phyloP scores from a whole-genome alignment of 2,888 invertebrate genomes.

The Cryptosula pallasiana region DNA sequence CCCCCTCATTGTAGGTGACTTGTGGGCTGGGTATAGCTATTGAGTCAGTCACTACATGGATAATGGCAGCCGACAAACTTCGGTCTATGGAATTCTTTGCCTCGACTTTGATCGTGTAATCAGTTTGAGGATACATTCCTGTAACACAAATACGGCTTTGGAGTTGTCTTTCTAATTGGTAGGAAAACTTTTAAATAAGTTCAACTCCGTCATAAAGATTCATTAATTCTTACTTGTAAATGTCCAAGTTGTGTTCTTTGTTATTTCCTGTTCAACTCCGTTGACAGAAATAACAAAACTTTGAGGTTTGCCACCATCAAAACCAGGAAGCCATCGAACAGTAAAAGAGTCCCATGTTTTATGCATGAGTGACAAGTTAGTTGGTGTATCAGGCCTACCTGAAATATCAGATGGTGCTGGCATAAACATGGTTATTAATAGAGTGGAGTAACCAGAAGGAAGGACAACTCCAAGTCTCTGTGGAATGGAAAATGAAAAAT shows the following conservation, averaged over 20 bases:
- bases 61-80: background rate
- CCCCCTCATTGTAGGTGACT: background rate
- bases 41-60: background rate
- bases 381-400: constrained; percentile 9
- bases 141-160: too few species aligned
- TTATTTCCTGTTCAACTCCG: background rate
- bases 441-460: too few species aligned
- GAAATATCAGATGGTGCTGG: too few species aligned
- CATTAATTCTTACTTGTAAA: too few species aligned
- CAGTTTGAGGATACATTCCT: constrained; percentile 12
- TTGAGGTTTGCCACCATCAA: constrained; percentile 21
- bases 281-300: background rate
- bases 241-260: background rate
- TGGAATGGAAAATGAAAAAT: too few species aligned
- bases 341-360: constrained; percentile 2
- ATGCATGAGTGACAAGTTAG: background rate
- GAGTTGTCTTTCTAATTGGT: too few species aligned
- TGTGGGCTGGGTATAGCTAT: background rate
- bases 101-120: background rate
- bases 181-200: too few species aligned
- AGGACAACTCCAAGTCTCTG: too few species aligned
- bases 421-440: too few species aligned
- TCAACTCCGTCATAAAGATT: too few species aligned
- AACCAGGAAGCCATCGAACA: background rate
- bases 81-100: background rate